Evolutionary conservation across 2,797 vertebrate species (phyloP), one percentile per base, ranked within the genome.

Genomic region (Cossypha caffra): DNA sequence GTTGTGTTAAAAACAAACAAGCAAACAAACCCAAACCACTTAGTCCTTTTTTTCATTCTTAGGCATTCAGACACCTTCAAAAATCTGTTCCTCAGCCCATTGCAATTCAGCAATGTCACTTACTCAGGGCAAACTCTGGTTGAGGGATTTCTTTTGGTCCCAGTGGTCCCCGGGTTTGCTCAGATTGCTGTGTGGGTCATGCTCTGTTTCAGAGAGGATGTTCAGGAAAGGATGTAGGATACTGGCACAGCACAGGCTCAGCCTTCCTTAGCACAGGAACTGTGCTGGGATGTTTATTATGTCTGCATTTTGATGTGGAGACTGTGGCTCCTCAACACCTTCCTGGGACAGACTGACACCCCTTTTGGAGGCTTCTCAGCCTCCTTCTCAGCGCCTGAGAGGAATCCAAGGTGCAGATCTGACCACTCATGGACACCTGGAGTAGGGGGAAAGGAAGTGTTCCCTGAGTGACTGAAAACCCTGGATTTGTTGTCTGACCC

Each of bases 1-100:
- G 18, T 48, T 75, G 29, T 92, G 68, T 69, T 62, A 42, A 54
- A 82, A 87, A 61, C 19, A 67, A 75, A 61, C 13, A 66, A 75
- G 20, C 37, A 75, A 72, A 5, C 28, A 52, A 92, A 24, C 20
- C 33, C 7, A 55, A 86, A 61, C 10, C 23, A 54, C 28, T 81
- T 86, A 66, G 40, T 35, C 31, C 24, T 17, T 69, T 86, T 72
- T 55, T 45, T 55, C 5, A 7, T 50, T 75, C 88, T 38, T 21
- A 42, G 29, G 21, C 58, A 38, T 75, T 84, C 23, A 28, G 67
- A 43, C 14, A 33, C 15, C 25, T 68, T 72, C 43, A 42, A 80
- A 81, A 78, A 47, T 28, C 45, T 61, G 4, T 63, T 45, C 40
- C 20, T 57, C 26, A 35, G 40, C 37, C 67, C 4, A 0, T 0